A percentile compares a stretch with the other conserved stretches of the same genome.
Evolutionary conservation across 2,797 vertebrate genomes (phyloP).

Genomic region (Lepilemur septentrionalis): DNA sequence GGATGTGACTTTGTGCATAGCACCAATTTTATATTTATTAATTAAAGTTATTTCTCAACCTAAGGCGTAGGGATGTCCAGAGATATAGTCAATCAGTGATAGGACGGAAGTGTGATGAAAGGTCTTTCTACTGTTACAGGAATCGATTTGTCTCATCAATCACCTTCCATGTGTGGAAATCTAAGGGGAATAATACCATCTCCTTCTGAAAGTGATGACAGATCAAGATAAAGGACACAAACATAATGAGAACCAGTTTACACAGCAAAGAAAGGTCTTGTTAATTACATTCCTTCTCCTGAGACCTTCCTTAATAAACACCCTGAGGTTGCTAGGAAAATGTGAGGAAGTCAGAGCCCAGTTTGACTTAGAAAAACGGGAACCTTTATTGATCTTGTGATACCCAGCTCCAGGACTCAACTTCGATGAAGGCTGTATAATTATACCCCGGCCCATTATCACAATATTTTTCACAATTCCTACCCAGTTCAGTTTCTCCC

Average conservation of each 20-base stretch:
- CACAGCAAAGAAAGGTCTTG: constrained; percentile 3
- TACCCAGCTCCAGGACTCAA: neutral
- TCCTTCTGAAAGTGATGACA: constrained; percentile 5
- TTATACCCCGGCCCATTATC: neutral
- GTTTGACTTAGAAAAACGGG: neutral
- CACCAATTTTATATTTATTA: constrained; percentile 23
- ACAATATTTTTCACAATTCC: neutral
- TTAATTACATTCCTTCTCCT: constrained; percentile 17
- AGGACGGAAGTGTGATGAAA: neutral
- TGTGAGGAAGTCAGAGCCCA: neutral
- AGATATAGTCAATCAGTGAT: neutral
- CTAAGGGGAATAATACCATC: neutral
- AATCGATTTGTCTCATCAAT: constrained; percentile 33
- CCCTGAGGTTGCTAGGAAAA: neutral
- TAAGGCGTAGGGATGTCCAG: neutral
- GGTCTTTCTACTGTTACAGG: neutral
- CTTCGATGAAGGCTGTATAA: neutral
- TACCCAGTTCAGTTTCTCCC: neutral
- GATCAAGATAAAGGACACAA: neutral
- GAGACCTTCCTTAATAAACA: constrained; percentile 36
- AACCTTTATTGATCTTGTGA: neutral
- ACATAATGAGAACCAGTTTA: constrained; percentile 20
- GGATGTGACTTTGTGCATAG: constrained; percentile 2
- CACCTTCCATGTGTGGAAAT: neutral
- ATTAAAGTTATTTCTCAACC: constrained; percentile 44